Conservation (phyloP, 92 coral and sea anemone genomes). For the Muricea muricata region DNA sequence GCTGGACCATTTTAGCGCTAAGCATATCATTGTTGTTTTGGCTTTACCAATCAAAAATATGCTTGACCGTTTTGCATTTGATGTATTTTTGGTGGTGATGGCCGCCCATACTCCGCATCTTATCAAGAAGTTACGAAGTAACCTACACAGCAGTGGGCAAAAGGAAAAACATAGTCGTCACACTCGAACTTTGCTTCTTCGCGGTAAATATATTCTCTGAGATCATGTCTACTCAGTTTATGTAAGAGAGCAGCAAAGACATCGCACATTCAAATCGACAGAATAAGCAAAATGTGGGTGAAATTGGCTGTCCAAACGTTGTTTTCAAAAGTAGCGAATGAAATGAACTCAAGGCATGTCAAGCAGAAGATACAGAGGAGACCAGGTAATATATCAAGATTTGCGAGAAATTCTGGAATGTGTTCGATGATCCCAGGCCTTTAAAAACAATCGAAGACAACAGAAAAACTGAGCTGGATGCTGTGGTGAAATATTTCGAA, state of each 20-base stretch:
- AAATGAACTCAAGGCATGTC: conserved; percentile 35
- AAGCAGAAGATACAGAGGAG: background rate
- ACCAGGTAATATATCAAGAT: background rate
- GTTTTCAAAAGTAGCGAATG: background rate
- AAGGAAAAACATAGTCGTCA: too few species aligned
- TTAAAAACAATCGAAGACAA: background rate
- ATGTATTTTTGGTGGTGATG: too few species aligned
- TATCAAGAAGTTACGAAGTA: too few species aligned
- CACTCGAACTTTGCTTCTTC: too few species aligned
- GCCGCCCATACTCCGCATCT: too few species aligned
- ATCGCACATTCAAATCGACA: conserved; percentile 46
- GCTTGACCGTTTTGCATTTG: too few species aligned
- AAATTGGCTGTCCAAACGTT: conserved; percentile 14
- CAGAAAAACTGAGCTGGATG: background rate
- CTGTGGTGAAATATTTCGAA: background rate
- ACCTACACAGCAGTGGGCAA: too few species aligned
- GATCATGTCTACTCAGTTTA: background rate
- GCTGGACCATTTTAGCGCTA: too few species aligned
- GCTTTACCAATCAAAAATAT: too few species aligned
- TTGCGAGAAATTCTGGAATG: conserved; percentile 44
- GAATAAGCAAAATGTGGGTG: conserved; percentile 3
- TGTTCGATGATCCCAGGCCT: conserved; percentile 20
- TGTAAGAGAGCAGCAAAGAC: conserved; percentile 14
- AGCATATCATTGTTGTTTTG: too few species aligned
- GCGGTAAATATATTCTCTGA: background rate